Conservation (phyloP, 2,888 invertebrate genomes). For the Melanostoma mellinum region DNA sequence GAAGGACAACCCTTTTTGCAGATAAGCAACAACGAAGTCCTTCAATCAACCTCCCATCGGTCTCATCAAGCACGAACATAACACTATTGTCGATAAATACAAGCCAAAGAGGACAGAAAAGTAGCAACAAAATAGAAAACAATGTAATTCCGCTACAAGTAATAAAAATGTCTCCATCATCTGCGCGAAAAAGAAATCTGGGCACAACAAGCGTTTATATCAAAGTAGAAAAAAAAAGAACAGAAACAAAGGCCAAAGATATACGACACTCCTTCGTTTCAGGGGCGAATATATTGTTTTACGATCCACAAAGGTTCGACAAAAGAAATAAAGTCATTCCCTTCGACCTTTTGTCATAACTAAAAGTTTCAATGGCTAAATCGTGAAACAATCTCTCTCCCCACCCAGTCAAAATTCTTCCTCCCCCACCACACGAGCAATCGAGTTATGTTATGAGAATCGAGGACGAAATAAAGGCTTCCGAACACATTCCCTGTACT, state of each 20-base stretch:
- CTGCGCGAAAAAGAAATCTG: constrained; percentile 45
- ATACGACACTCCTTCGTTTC: constrained; percentile 35
- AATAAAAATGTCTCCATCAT: constrained; percentile 59
- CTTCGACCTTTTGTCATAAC: constrained; percentile 68
- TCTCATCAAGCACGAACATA: constrained; percentile 37
- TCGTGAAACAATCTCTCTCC: constrained; percentile 39
- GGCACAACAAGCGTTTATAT: constrained; percentile 37
- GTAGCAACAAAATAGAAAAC: constrained; percentile 7
- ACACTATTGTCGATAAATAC: constrained; percentile 63
- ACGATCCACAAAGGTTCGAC: constrained; percentile 65
- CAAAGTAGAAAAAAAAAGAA: constrained; percentile 32
- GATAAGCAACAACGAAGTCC: background rate
- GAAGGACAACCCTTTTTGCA: constrained; percentile 54
- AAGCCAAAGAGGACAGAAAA: background rate
- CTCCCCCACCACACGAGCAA: background rate
- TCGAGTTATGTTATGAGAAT: constrained; percentile 40
- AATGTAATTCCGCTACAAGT: constrained; percentile 64
- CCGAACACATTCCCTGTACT: constrained; percentile 8
- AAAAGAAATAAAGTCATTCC: constrained; percentile 65
- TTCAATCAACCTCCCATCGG: constrained; percentile 27
- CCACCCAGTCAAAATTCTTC: too few species aligned
- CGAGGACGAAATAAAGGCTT: constrained; percentile 43
- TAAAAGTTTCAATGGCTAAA: constrained; percentile 61
- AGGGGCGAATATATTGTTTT: constrained; percentile 36
- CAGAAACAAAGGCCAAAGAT: constrained; percentile 13